A percentile compares a stretch with the other conserved stretches of the same genome.
These are phyloP conservation scores for Lagopus leucura DNA, from an alignment of 2,113 vertebrate genomes.

Conservation along the genomic window DNA sequence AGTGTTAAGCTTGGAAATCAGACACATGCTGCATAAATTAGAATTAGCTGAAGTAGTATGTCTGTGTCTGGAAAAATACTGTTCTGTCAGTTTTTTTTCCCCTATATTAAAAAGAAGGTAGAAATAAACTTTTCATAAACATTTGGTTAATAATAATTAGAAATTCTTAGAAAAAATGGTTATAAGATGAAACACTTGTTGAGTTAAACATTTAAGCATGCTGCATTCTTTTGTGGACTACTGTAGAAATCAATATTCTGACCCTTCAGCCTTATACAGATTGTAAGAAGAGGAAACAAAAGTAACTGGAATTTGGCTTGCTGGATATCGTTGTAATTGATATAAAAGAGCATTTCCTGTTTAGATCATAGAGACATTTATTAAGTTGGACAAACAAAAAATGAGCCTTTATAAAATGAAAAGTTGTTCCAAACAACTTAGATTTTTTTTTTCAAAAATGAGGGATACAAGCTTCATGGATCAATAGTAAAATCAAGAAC, in stretches of 20 bases:
- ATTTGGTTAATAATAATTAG: too few species aligned
- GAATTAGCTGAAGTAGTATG: constrained; percentile 8
- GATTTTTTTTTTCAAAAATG: background rate
- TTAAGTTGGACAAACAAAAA: background rate
- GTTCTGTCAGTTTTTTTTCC: background rate
- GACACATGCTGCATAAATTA: constrained; percentile 19
- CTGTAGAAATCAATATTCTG: background rate
- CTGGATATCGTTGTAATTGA: background rate
- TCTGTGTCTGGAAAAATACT: background rate
- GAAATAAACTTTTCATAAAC: background rate
- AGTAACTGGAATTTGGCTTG: background rate
- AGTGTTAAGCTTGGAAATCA: constrained; percentile 35
- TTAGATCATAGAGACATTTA: background rate
- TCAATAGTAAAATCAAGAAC: background rate
- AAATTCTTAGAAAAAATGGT: background rate
- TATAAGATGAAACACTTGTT: background rate
- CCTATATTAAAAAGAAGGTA: background rate
- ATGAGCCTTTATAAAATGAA: background rate
- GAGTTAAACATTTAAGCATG: background rate
- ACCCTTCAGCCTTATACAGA: background rate
- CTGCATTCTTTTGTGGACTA: background rate
- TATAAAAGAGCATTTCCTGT: background rate
- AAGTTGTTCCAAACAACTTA: background rate
- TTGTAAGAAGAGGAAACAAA: background rate
- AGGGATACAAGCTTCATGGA: background rate